phyloP scores from a whole-genome alignment of 2,888 invertebrate genomes.

The Amiota mariae region DNA sequence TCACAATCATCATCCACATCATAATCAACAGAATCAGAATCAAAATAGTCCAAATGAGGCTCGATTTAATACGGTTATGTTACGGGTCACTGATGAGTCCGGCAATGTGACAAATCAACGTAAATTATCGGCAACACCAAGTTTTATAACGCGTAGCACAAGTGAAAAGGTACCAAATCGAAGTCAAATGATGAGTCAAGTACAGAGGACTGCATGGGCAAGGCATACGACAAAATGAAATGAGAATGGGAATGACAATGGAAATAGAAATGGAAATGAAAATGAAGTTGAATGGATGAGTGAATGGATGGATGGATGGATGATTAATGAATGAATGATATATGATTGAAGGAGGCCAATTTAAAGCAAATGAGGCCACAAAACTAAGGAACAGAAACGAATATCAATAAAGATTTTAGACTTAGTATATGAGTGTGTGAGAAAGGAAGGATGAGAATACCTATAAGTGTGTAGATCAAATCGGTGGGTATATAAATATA shows the following conservation, averaged over 20 bases:
- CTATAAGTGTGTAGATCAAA: no score
- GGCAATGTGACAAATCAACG: slow-evolving; percentile 73
- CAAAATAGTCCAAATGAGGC: slow-evolving; percentile 46
- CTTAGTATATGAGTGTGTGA: not conserved
- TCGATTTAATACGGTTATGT: slow-evolving; percentile 74
- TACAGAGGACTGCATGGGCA: slow-evolving; percentile 88
- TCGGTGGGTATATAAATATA: not conserved
- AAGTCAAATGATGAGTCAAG: slow-evolving; percentile 88
- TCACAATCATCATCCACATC: slow-evolving; percentile 6
- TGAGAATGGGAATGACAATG: not conserved
- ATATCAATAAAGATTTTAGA: no score
- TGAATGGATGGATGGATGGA: not conserved
- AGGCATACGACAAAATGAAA: slow-evolving; percentile 87
- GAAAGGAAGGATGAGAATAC: no score
- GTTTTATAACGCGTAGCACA: slow-evolving; percentile 83
- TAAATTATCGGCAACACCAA: slow-evolving; percentile 76
- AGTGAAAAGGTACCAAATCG: slow-evolving; percentile 90
- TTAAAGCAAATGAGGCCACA: no score
- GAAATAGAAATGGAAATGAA: not conserved
- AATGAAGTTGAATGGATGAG: not conserved
- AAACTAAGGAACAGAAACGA: no score
- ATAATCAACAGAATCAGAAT: slow-evolving; percentile 37
- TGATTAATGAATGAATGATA: not conserved
- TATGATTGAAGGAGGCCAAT: not conserved
- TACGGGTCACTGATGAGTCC: slow-evolving; percentile 77